phyloP scores from a whole-genome alignment of 2,113 vertebrate genomes.

The Bothrops jararaca region DNA sequence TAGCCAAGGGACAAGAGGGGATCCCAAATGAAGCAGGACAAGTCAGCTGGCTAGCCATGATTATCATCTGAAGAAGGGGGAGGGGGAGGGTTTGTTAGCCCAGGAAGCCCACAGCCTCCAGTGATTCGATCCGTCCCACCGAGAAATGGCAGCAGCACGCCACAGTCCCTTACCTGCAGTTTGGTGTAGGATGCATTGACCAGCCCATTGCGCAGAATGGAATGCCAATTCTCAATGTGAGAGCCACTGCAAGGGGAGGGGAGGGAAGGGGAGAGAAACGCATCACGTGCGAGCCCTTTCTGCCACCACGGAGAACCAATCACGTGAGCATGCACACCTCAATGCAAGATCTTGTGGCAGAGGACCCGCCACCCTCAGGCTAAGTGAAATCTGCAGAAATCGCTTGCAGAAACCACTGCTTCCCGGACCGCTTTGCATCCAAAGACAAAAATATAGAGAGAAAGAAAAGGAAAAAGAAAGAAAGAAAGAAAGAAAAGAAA shows the following conservation, averaged over 20 bases:
- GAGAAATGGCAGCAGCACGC: no score
- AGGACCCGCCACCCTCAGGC: background rate
- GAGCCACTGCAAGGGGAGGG: slow-evolving; percentile 81
- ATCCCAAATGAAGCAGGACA: background rate
- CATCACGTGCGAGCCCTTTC: background rate
- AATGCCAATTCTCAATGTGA: slow-evolving; percentile 99
- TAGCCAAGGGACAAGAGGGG: background rate
- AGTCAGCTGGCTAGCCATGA: background rate
- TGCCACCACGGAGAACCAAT: no score
- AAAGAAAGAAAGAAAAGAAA: no score
- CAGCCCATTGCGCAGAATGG: slow-evolving; percentile 97
- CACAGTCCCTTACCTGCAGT: slow-evolving; percentile 83
- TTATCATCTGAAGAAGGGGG: background rate
- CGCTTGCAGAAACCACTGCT: background rate
- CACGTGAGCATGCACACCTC: background rate
- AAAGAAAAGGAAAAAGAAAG: rapidly evolving
- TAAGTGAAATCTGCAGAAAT: background rate
- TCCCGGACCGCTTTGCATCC: background rate
- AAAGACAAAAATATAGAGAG: background rate
- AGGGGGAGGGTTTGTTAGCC: rapidly evolving
- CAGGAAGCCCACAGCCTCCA: background rate
- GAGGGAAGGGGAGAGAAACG: background rate
- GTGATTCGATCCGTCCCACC: background rate
- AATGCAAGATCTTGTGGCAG: background rate
- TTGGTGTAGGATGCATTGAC: slow-evolving; percentile 99